These are phyloP conservation scores for Pseudonaja textilis DNA, from an alignment of 2,113 vertebrate species.

Conservation along the genomic window DNA sequence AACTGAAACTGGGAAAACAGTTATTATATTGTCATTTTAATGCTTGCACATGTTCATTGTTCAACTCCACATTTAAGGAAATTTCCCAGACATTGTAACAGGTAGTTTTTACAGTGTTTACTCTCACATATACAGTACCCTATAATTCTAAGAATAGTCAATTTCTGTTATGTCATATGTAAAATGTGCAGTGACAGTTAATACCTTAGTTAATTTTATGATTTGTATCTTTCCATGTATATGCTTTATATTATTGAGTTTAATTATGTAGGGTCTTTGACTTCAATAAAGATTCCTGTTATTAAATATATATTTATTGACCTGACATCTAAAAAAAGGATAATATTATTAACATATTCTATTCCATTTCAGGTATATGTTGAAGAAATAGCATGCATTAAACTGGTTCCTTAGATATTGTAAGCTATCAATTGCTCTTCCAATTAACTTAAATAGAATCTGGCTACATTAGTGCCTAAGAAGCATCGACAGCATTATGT, in stretches of 20 bases:
- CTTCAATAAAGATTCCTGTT: neutral
- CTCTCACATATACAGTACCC: neutral
- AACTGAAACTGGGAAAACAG: neutral
- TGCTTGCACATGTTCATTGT: no score
- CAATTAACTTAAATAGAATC: neutral
- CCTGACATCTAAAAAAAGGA: neutral
- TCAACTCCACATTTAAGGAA: neutral
- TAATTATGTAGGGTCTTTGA: neutral
- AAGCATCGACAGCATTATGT: neutral
- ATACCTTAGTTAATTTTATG: neutral
- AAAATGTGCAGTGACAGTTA: neutral
- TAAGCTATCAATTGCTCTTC: neutral
- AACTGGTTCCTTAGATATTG: neutral
- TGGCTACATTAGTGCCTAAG: neutral
- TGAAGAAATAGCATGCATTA: slow-evolving; percentile 9
- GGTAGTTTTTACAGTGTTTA: neutral
- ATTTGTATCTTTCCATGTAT: neutral
- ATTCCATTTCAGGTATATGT: neutral
- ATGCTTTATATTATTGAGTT: neutral
- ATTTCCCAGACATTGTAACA: neutral
- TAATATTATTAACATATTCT: neutral
- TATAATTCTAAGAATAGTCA: neutral
- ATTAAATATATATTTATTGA: neutral
- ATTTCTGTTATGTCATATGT: neutral
- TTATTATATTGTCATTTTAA: no score